These are phyloP conservation scores for Amphimallon solstitiale DNA, from an alignment of 2,888 invertebrate species.

Conservation along the genomic window DNA sequence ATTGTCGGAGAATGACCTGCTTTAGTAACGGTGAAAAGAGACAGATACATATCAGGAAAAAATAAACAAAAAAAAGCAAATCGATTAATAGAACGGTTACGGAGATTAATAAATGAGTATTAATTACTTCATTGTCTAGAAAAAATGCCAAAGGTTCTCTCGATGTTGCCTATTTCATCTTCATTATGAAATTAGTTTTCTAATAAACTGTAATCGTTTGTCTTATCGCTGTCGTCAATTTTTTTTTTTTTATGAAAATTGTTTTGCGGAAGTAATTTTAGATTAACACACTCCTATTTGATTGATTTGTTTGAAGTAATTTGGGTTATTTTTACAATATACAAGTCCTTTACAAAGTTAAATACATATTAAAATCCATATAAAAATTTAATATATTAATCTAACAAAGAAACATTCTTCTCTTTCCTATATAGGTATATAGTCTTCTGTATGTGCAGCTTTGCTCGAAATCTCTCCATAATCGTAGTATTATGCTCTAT, in stretches of 20 bases:
- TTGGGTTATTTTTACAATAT: not conserved
- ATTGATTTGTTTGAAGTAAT: not conserved
- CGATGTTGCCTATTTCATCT: not conserved
- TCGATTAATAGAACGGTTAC: slow-evolving; percentile 5
- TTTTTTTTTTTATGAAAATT: not conserved
- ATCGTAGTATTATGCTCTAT: no score
- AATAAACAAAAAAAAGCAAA: not conserved
- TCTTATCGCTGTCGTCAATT: not conserved
- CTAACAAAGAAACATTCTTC: no score
- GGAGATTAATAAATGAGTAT: slow-evolving; percentile 6
- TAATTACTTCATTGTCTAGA: slow-evolving; percentile 15
- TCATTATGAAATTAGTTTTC: not conserved
- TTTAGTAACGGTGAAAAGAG: not conserved
- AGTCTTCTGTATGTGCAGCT: no score
- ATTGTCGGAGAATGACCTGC: slow-evolving; percentile 3
- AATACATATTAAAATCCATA: no score
- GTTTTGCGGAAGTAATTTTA: slow-evolving; percentile 12
- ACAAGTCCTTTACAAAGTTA: no score
- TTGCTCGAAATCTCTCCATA: no score
- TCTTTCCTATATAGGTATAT: no score
- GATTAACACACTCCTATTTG: not conserved
- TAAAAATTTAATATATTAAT: no score
- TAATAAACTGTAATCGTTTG: no score
- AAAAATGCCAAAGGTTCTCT: not conserved
- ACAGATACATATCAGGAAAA: not conserved